phyloP scores from a whole-genome alignment of 2,888 invertebrate genomes.

The Aporophyla lueneburgensis region DNA sequence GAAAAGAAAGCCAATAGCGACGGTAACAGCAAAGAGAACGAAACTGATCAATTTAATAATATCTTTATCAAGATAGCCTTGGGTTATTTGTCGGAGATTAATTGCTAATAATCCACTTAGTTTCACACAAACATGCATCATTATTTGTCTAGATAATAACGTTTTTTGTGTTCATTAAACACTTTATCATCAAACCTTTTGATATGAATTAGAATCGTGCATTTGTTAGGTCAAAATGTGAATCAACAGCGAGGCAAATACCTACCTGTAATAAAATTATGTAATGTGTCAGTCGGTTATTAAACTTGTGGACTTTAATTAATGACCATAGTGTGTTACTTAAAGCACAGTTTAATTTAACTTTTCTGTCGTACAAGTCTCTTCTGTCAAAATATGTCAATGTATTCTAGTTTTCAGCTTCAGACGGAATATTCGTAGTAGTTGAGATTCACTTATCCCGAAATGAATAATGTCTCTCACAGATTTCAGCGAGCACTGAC shows the following conservation, averaged over 20 bases:
- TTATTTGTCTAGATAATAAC: slow-evolving; percentile 60
- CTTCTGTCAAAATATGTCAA: slow-evolving; percentile 1
- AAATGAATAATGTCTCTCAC: slow-evolving; percentile 24
- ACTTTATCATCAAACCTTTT: slow-evolving; percentile 34
- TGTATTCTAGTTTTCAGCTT: not conserved
- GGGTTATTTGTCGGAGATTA: slow-evolving; percentile 70
- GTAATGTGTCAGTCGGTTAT: not conserved
- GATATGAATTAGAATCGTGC: slow-evolving; percentile 26
- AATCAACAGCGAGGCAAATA: slow-evolving; percentile 15
- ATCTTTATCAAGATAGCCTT: slow-evolving; percentile 67
- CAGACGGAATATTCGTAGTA: not conserved
- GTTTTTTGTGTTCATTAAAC: slow-evolving; percentile 37
- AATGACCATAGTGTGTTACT: not conserved
- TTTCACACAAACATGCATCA: slow-evolving; percentile 66
- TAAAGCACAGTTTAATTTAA: not conserved
- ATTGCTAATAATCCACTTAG: slow-evolving; percentile 73
- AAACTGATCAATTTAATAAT: slow-evolving; percentile 49
- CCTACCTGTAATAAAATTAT: not conserved
- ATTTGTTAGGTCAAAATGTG: slow-evolving; percentile 11
- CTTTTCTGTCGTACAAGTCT: not conserved
- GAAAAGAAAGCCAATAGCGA: slow-evolving; percentile 21
- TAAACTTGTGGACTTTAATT: not conserved
- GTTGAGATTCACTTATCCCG: not conserved
- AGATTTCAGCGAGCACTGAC: slow-evolving; percentile 19
- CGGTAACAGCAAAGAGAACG: slow-evolving; percentile 23